Base-by-base conservation (phyloP, 2,113 vertebrate species). In the Saccopteryx leptura region DNA sequence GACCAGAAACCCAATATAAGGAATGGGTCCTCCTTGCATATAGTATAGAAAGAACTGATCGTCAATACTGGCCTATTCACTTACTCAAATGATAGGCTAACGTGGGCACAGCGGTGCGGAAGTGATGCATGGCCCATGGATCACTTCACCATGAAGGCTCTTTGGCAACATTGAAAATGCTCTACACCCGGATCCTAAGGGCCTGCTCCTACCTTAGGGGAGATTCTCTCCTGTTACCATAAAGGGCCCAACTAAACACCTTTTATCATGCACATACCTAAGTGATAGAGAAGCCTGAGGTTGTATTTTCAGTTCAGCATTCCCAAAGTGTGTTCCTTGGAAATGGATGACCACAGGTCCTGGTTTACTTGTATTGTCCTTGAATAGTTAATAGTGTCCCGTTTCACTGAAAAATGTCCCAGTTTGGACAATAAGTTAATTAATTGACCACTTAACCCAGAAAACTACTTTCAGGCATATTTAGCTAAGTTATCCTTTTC, bases 61-160 rank as follows among this genome's bases (percentile, higher is more conserved):
- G 1, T 31, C 63, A 33, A 1, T 61, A 65, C 33, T 15, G 12
- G 52, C 46, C 39, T 81, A 5, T 6, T 63, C 13, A 66, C 9
- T 39, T 68, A 19, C 23, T 61, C n/a, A 69, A 52, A 12, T 63
- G 26, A 61, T 5, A 74, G 61, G 46, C 24, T 33, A 46, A 24
- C 4, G 2, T 0, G 1, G 56, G 68, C 15, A 15, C 1, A 8
- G 63, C 0, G 1, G 7, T 24, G 48, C 26, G 39, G 54, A 48
- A 18, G 21, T 1, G 11, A 58, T 3, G 21, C 31, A 13, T n/a
- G 50, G 12, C 26, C 26, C 69, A 79, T 52, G 65, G 58, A 66
- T 23, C 18, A 60, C 4, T 11, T 78, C 18, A 60, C 18, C 13
- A 68, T 19, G 23, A 17, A 15, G 61, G 5, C 15, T 61, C 54